Percentiles rank a stretch among this genome's conserved stretches.
These are phyloP conservation scores for Sitobion miscanthi DNA, from an alignment of 1,140 invertebrate genomes.

Conservation along the genomic window DNA sequence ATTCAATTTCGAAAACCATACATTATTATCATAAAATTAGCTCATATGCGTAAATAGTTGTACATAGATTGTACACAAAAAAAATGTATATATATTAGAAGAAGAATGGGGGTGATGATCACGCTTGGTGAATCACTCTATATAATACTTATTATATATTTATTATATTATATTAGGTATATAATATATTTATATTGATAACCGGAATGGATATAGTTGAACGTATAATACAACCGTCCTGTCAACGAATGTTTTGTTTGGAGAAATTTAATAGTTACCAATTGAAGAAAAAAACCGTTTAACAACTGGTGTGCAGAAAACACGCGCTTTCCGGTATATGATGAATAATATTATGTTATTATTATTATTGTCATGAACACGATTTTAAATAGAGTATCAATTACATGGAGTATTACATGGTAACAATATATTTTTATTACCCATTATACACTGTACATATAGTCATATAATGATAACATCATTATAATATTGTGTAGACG, in stretches of 20 bases:
- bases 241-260: neutral
- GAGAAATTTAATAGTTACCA: neutral
- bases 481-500: slow-evolving; percentile 6
- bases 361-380: slow-evolving; percentile 24
- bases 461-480: neutral
- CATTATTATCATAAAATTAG: too few species aligned
- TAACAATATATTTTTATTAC: slow-evolving; percentile 14
- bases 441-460: neutral
- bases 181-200: neutral
- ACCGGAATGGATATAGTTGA: neutral
- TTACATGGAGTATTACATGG: neutral
- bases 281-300: neutral
- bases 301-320: neutral
- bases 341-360: neutral
- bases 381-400: slow-evolving; percentile 22
- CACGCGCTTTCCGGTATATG: neutral
- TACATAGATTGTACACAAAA: too few species aligned
- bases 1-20: neutral
- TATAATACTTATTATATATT: neutral
- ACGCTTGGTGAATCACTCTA: neutral
- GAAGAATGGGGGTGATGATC: neutral
- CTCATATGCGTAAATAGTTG: too few species aligned
- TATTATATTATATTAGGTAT: neutral
- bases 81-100: neutral
- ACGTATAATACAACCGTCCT: neutral